Base-by-base conservation (phyloP, 2,113 vertebrate genomes). In the Scolopax mira region DNA sequence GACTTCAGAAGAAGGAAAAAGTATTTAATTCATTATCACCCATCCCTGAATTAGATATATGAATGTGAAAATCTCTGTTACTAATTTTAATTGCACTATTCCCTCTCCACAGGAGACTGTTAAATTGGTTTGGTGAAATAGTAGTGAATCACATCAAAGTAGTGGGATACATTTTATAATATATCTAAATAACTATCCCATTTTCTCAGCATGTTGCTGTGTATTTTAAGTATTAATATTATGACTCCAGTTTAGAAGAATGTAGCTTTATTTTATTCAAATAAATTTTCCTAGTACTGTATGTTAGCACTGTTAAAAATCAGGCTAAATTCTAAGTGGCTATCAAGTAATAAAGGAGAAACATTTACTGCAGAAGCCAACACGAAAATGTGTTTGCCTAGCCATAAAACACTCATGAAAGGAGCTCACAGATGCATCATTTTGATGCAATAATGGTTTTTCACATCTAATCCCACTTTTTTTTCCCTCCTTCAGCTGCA, bases 101-200 rank as follows among this genome's bases (percentile, higher is more conserved):
- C 98, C 96, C 95, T 98, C 98, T 98, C 98, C 91, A 95, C 98
- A 98, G 98, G 98, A 98, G 97, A 97, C 97, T 97, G 94, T 97
- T 98, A 98, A 98, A 98, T 98, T 98, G 97, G 98, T 97, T 98
- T 97, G 96, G 97, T 98, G 97, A 98, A 98, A 98, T 93, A 98
- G 95, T 98, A 98, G 97, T 98, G 98, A 98, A 98, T 98, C 97
- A 98, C 97, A 98, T 98, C 97, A 98, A 98, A 98, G 97, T 97
- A 98, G 97, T 98, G 88, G 97, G 94, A 97, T 98, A 97, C 97
- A 97, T 98, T 98, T 98, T 97, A 98, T 98, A 98, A 98, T 98
- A 98, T 98, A 98, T 98, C 98, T 98, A 98, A 98, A 98, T 98
- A 98, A 98, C 97, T 98, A 98, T 98, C 97, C 97, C 98, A 98